Conservation (phyloP, 2,113 vertebrate species). For the Paedocypris sp. region DNA sequence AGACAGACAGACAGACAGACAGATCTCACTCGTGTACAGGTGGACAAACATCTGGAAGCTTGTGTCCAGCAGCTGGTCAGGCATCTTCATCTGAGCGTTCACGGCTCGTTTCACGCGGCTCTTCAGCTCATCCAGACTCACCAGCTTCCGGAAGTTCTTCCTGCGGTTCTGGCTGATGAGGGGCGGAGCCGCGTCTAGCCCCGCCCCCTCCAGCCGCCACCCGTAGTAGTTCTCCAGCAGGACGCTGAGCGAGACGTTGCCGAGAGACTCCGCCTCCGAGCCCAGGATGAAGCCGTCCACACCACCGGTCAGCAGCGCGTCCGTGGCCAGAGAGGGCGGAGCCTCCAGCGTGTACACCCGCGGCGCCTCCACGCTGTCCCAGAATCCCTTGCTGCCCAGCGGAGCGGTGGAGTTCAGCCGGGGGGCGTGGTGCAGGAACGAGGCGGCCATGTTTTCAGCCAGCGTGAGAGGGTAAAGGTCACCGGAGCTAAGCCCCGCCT, state of each 20-base stretch:
- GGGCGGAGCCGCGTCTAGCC: slow-evolving; percentile 18
- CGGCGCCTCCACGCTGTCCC: slow-evolving; percentile 63
- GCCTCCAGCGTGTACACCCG: slow-evolving; percentile 59
- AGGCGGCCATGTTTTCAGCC: slow-evolving; percentile 44
- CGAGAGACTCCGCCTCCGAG: slow-evolving; percentile 30
- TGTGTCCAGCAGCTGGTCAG: slow-evolving; percentile 41
- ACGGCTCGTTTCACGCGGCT: slow-evolving; percentile 52
- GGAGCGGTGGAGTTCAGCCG: not conserved
- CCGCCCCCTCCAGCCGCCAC: slow-evolving; percentile 37
- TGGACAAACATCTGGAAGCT: slow-evolving; percentile 59
- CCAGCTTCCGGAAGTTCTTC: slow-evolving; percentile 49
- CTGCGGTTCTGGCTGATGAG: slow-evolving; percentile 62
- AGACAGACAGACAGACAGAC: too few species aligned
- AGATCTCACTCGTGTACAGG: slow-evolving; percentile 69
- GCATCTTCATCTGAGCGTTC: slow-evolving; percentile 22
- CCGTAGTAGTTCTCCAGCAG: slow-evolving; percentile 65
- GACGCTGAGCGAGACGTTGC: slow-evolving; percentile 41
- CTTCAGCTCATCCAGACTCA: slow-evolving; percentile 28
- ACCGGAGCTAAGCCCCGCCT: slow-evolving; percentile 52
- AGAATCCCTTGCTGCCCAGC: slow-evolving; percentile 67
- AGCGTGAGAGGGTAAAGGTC: slow-evolving; percentile 55
- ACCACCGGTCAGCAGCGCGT: slow-evolving; percentile 67
- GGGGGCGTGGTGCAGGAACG: slow-evolving; percentile 46
- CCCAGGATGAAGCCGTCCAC: slow-evolving; percentile 76
- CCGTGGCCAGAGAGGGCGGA: slow-evolving; percentile 44